Evolutionary conservation across 92 coral and sea anemone species (phyloP), one percentile per base, ranked within the genome.

Genomic region (Parazoanthus swiftii): DNA sequence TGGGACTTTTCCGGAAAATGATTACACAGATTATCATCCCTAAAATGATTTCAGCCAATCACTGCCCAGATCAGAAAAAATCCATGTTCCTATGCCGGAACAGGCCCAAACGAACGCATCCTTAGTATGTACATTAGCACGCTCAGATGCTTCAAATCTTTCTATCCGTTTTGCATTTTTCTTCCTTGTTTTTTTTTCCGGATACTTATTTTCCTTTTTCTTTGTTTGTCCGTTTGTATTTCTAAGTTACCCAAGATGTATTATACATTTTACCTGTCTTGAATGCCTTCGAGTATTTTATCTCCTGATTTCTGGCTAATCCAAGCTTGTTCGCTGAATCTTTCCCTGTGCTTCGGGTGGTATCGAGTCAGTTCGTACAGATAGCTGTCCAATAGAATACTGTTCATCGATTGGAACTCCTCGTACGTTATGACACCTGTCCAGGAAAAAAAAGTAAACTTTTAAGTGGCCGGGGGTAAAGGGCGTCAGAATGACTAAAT

Each of bases 241-340:
- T 72, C 66, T 23, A 25, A 20, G 15, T 77, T 42, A 5, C 11
- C 25, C 48, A 39, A 4, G 21, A 3, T 21, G 8, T 46, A 35
- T 44, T 25, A 11, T 4, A 9, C 8, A 54, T 65, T 44, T n/a
- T 74, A 97, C 99, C 98, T 92, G 85, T 92, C 85, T 71, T 91
- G 90, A 70, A 97, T 89, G 65, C 90, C 88, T 59, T 88, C 88
- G 65, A 97, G 92, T 39, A 92, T 83, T 51, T 87, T 87, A 35
- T 95, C 96, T 20, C 88, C 94, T 2, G 88, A 83, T 85, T 93
- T 89, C 88, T 93, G 95, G 37, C 92, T 88, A 46, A 97, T 89
- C 99, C 99, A 97, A 38, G 95, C 84, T 86, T 97, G 99, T 54
- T 97, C 98, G 59, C 99, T 97, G 90, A 90, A 97, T 81, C 99